Evolutionary conservation across 2,113 vertebrate genomes (phyloP).

Genomic region (Epinephelus fuscoguttatus): DNA sequence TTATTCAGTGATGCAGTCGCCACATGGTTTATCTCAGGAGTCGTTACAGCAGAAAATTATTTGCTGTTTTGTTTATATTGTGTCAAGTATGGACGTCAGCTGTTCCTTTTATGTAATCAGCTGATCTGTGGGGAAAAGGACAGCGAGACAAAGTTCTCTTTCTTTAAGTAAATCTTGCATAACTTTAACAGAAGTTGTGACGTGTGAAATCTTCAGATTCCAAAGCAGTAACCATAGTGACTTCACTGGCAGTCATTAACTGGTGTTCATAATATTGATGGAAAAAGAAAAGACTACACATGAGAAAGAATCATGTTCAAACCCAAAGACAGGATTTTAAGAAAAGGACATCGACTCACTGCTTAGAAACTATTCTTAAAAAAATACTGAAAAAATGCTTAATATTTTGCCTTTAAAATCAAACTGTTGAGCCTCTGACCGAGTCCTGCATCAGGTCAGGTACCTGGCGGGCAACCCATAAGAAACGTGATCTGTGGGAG

Average conservation of each 20-base stretch:
- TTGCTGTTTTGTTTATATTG: too few relatives aligned
- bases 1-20: too few relatives aligned
- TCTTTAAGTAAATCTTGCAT: neutral
- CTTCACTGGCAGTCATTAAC: constrained; percentile 1
- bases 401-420: neutral
- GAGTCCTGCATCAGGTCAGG: too few relatives aligned
- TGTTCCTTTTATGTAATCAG: neutral
- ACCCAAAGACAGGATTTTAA: neutral
- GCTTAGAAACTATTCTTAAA: neutral
- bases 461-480: too few relatives aligned
- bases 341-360: neutral
- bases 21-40: too few relatives aligned
- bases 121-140: neutral
- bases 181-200: neutral
- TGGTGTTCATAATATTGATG: neutral
- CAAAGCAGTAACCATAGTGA: neutral
- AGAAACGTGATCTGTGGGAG: too few relatives aligned
- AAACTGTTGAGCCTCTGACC: neutral
- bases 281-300: neutral
- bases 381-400: neutral
- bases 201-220: neutral
- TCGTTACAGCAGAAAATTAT: too few relatives aligned
- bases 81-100: neutral
- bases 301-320: neutral
- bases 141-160: neutral